Percentiles rank a stretch among this genome's conserved stretches.
Conservation (phyloP, 2,888 invertebrate genomes). For the Acronicta psi region DNA sequence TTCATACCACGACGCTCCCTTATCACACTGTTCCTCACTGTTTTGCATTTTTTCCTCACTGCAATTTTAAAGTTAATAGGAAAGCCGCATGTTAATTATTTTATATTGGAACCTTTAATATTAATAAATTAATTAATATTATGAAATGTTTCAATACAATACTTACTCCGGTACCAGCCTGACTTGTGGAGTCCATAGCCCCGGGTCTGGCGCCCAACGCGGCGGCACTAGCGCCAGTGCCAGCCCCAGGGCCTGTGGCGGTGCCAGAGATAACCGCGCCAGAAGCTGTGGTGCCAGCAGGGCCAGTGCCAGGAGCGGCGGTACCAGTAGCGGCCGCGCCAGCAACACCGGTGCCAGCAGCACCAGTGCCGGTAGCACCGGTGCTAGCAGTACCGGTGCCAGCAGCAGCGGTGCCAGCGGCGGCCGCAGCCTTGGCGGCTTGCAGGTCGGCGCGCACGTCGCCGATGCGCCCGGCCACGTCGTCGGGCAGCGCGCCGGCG, state of each 20-base stretch:
- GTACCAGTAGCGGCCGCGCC: neutral
- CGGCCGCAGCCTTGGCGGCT: neutral
- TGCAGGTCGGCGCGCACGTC: slow-evolving; percentile 12
- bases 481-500: slow-evolving; percentile 28
- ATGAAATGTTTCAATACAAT: neutral
- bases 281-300: neutral
- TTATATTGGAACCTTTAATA: no score
- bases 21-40: no score
- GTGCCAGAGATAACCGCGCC: neutral
- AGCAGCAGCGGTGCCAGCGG: no score
- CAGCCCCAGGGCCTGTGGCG: neutral
- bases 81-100: no score
- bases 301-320: neutral
- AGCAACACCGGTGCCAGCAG: neutral
- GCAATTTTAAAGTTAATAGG: no score
- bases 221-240: neutral
- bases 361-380: neutral
- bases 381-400: neutral
- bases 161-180: neutral
- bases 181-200: neutral
- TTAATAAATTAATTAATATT: no score
- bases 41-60: no score
- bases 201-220: no score
- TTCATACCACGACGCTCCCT: no score
- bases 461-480: slow-evolving; percentile 4